phyloP scores from a whole-genome alignment of 2,888 invertebrate species.

The Tetranychus piercei region DNA sequence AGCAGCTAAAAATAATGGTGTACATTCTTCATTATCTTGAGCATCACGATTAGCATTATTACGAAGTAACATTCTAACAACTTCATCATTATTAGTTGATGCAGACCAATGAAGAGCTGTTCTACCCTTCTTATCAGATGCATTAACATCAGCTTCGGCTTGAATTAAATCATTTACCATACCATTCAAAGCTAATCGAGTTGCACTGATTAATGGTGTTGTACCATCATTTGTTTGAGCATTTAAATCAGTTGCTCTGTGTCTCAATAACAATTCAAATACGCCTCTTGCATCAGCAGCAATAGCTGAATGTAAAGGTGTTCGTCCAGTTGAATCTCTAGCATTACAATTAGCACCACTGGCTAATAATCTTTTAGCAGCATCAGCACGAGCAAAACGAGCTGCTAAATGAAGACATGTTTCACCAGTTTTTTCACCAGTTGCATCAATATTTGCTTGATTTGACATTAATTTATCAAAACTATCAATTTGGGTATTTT shows the following conservation, averaged over 20 bases:
- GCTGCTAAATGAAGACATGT: constrained; percentile 85
- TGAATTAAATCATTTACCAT: constrained; percentile 89
- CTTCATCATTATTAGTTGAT: constrained; percentile 84
- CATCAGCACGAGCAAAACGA: constrained; percentile 74
- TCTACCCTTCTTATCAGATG: constrained; percentile 68
- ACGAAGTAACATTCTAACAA: constrained; percentile 66
- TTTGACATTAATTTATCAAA: constrained; percentile 42
- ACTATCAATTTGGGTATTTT: neutral
- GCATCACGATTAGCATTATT: constrained; percentile 91
- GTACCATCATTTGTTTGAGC: constrained; percentile 88
- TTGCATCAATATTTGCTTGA: constrained; percentile 78
- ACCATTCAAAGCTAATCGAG: constrained; percentile 75
- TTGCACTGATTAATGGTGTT: constrained; percentile 79
- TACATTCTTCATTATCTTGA: constrained; percentile 91
- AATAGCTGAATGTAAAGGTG: constrained; percentile 82
- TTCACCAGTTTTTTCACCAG: constrained; percentile 86
- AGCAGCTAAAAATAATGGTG: constrained; percentile 85
- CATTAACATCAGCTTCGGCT: constrained; percentile 86
- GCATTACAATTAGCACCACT: constrained; percentile 87
- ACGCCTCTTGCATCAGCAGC: constrained; percentile 92
- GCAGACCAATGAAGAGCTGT: constrained; percentile 98
- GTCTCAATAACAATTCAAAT: constrained; percentile 72
- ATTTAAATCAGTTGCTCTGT: constrained; percentile 79
- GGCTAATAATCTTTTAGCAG: constrained; percentile 72
- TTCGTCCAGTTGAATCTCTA: constrained; percentile 79